phyloP scores from a whole-genome alignment of 2,797 vertebrate genomes.

The Simalia tracyae region DNA sequence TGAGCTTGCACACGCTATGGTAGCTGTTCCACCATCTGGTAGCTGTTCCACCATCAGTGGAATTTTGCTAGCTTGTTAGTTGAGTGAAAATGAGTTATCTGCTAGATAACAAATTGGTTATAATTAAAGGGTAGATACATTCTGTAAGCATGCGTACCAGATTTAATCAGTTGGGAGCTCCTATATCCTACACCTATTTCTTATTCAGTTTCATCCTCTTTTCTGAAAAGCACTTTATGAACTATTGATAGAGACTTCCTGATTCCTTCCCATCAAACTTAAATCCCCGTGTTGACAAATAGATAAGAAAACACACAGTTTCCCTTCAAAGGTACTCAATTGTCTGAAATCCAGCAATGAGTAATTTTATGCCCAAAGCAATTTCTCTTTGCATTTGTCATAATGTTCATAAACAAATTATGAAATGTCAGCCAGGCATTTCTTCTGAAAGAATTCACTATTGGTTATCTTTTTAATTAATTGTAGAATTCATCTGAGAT shows the following conservation, averaged over 20 bases:
- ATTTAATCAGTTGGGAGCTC: neutral
- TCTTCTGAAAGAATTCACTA: constrained; percentile 36
- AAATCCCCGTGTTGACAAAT: constrained; percentile 44
- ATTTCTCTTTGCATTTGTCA: constrained; percentile 17
- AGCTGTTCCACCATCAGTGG: too few species aligned
- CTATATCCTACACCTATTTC: constrained; percentile 12
- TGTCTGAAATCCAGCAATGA: neutral
- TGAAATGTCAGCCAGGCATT: constrained; percentile 19
- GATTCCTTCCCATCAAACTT: constrained; percentile 38
- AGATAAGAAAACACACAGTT: constrained; percentile 57
- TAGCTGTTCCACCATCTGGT: too few species aligned
- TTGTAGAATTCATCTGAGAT: neutral
- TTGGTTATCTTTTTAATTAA: constrained; percentile 48
- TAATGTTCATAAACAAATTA: constrained; percentile 32
- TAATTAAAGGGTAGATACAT: neutral
- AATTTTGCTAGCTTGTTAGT: too few species aligned
- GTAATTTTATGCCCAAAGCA: constrained; percentile 37
- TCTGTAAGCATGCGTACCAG: neutral
- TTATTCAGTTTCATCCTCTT: constrained; percentile 41
- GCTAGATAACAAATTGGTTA: too few species aligned
- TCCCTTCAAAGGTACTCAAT: constrained; percentile 48
- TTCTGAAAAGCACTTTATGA: constrained; percentile 45
- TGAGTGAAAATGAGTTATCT: too few species aligned
- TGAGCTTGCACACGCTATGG: too few species aligned
- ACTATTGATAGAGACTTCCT: constrained; percentile 43